Conservation (phyloP, 23 tunicate species). For the Clavelina lepadiformis region DNA sequence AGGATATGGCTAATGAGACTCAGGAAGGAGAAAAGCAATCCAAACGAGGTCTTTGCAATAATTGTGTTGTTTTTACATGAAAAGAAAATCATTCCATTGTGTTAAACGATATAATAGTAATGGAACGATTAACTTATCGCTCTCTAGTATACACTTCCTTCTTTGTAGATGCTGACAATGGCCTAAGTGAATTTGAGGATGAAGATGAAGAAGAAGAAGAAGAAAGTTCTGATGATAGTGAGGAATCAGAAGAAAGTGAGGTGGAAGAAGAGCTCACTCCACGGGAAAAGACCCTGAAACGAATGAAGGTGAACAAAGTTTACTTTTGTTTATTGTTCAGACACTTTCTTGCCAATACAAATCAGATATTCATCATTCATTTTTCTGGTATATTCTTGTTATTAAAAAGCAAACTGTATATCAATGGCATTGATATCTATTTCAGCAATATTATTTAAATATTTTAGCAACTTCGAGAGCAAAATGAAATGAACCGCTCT, state of each 20-base stretch:
- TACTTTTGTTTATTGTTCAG: too few species aligned
- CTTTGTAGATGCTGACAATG: neutral
- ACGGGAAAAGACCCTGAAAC: conserved; percentile 11
- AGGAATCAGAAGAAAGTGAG: conserved; percentile 25
- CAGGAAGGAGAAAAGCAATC: conserved; percentile 1
- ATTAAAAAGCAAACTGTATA: neutral
- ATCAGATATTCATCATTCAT: too few species aligned
- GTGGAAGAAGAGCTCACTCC: conserved; percentile 35
- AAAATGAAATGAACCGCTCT: conserved; percentile 40
- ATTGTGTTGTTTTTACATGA: too few species aligned
- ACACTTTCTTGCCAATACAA: too few species aligned
- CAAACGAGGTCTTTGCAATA: too few species aligned
- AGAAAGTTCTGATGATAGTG: conserved; percentile 23
- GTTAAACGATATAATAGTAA: neutral
- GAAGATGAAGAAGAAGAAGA: conserved; percentile 45
- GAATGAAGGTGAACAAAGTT: conserved; percentile 13
- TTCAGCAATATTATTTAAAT: conserved; percentile 1
- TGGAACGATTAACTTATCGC: neutral
- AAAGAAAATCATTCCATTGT: too few species aligned
- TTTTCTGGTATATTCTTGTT: neutral
- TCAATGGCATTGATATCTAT: neutral
- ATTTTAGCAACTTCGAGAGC: conserved; percentile 29
- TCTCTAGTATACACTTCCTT: neutral
- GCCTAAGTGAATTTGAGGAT: neutral
- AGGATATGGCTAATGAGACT: neutral